A percentile compares a stretch with the other conserved stretches of the same genome.
Conservation (phyloP, 2,797 vertebrate species). For the Taeniopygia guttata region DNA sequence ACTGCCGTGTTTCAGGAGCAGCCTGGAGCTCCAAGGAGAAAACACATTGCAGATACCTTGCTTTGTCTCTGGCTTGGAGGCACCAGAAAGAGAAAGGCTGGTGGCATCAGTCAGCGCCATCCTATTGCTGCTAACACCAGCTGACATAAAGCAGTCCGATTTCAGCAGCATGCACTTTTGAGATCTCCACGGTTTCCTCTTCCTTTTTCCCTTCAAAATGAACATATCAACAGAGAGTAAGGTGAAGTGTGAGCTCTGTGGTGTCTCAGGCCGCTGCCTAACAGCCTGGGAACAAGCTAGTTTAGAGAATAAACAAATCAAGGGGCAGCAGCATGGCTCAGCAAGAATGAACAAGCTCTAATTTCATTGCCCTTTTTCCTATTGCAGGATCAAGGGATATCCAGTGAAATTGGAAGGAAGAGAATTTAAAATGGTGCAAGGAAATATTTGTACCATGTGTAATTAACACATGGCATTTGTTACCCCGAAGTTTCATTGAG, state of each 20-base stretch:
- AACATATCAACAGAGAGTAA: background rate
- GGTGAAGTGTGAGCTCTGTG: background rate
- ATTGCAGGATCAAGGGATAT: background rate
- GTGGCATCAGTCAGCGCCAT: background rate
- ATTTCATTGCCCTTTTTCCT: background rate
- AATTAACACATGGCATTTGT: constrained; percentile 59
- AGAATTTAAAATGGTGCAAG: constrained; percentile 36
- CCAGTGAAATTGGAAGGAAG: background rate
- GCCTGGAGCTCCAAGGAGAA: background rate
- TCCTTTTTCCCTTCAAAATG: background rate
- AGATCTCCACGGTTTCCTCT: background rate
- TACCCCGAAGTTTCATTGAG: constrained; percentile 40
- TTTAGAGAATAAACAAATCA: background rate
- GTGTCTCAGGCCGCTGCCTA: background rate
- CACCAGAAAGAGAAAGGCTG: background rate
- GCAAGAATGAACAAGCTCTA: background rate
- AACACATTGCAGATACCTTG: background rate
- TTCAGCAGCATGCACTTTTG: background rate
- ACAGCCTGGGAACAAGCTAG: background rate
- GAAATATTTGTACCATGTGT: constrained; percentile 24
- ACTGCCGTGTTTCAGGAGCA: no score
- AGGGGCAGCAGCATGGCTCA: background rate
- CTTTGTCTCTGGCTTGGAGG: background rate
- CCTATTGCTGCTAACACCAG: background rate
- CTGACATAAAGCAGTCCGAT: background rate